Conservation (phyloP, 35 echinoderm and acorn worm species). For the Patiria miniata region DNA sequence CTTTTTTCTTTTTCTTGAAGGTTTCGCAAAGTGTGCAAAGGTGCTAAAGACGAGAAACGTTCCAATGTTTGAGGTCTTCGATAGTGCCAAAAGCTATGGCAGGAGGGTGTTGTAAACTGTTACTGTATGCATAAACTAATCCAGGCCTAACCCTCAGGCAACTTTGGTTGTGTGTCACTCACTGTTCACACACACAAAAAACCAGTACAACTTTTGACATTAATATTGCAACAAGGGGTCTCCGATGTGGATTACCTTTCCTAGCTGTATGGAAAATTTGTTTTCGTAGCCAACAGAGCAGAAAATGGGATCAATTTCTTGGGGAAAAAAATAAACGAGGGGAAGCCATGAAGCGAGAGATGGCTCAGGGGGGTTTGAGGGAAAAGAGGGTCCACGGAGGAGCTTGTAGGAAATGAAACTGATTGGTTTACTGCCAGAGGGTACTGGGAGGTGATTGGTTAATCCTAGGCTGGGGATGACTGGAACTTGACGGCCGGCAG, state of each 20-base stretch:
- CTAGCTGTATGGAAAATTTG: constrained; percentile 9
- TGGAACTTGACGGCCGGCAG: too few relatives aligned
- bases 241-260: not conserved
- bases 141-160: not conserved
- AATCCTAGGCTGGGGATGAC: not conserved
- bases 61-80: too few relatives aligned
- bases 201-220: not conserved
- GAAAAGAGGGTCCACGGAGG: not conserved
- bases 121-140: not conserved
- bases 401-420: constrained; percentile 6
- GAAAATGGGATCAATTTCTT: constrained; percentile 31
- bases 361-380: not conserved
- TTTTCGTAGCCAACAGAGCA: constrained; percentile 20
- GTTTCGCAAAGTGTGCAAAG: too few relatives aligned
- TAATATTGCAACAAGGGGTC: constrained; percentile 16
- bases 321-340: constrained; percentile 12
- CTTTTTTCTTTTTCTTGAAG: too few relatives aligned
- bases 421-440: constrained; percentile 27
- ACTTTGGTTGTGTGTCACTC: not conserved
- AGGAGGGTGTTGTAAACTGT: too few relatives aligned
- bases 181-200: too few relatives aligned
- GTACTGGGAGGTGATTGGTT: not conserved
- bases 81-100: too few relatives aligned
- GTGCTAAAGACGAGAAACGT: too few relatives aligned
- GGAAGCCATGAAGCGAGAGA: not conserved